Evolutionary conservation across 2,888 invertebrate genomes (phyloP).

Genomic region (Gryllus longicercus): DNA sequence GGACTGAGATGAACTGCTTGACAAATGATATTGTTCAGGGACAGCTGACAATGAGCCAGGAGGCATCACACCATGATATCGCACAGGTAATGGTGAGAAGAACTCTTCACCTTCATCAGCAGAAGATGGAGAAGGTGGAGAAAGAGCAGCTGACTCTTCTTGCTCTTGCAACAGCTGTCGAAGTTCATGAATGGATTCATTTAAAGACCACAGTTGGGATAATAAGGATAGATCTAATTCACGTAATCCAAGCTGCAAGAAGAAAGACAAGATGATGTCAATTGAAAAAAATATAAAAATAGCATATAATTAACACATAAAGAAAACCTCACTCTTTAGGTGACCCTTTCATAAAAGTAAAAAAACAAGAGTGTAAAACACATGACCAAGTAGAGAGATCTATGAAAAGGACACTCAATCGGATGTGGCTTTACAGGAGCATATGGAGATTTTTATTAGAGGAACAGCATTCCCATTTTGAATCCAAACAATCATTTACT

Average conservation of each 20-base stretch:
- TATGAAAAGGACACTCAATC: too few relatives aligned
- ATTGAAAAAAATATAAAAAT: too few relatives aligned
- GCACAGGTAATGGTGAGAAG: constrained; percentile 34
- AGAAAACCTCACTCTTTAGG: too few relatives aligned
- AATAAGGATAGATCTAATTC: constrained; percentile 85
- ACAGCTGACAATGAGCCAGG: constrained; percentile 32
- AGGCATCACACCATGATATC: constrained; percentile 30
- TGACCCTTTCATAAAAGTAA: too few relatives aligned
- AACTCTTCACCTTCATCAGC: constrained; percentile 51
- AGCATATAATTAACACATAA: too few relatives aligned
- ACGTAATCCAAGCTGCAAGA: constrained; percentile 77
- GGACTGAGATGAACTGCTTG: constrained; percentile 38
- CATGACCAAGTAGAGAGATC: too few relatives aligned
- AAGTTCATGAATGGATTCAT: constrained; percentile 89
- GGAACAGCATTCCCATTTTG: too few relatives aligned
- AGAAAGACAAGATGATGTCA: constrained; percentile 28
- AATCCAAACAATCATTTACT: too few relatives aligned
- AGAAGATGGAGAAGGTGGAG: constrained; percentile 51
- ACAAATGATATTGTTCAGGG: constrained; percentile 37
- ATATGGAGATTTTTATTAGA: too few relatives aligned
- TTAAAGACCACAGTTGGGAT: constrained; percentile 87
- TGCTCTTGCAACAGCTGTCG: constrained; percentile 62
- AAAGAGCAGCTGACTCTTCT: constrained; percentile 47
- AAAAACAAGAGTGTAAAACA: too few relatives aligned
- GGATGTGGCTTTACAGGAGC: too few relatives aligned